Conservation (phyloP, 2,113 vertebrate species). For the Cairina moschata region DNA sequence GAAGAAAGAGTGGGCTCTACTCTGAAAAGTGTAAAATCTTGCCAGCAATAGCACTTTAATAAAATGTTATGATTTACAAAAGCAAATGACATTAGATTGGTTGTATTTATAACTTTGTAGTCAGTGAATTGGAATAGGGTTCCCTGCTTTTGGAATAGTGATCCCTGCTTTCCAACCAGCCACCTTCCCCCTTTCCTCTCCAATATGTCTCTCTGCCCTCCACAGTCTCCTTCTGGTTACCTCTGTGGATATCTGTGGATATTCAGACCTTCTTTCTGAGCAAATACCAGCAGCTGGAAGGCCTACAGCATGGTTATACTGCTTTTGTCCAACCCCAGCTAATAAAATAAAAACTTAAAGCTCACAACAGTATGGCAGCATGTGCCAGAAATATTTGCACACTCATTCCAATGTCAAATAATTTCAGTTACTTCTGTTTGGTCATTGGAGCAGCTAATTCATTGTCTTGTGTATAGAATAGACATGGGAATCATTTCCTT, state of each 20-base stretch:
- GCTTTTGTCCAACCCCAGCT: neutral
- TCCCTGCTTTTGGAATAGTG: too few relatives aligned
- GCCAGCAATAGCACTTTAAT: neutral
- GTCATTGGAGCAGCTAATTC: neutral
- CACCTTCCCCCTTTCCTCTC: neutral
- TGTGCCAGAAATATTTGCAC: neutral
- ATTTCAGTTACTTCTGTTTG: neutral
- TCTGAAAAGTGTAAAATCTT: neutral
- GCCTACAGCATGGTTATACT: rapidly evolving
- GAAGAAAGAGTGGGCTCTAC: neutral
- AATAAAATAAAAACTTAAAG: neutral
- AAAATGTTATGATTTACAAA: neutral
- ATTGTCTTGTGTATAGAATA: neutral
- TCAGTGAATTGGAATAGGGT: too few relatives aligned
- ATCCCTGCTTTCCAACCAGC: neutral
- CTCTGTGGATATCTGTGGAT: neutral
- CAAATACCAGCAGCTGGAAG: rapidly evolving
- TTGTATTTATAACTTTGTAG: neutral
- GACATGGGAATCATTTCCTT: neutral
- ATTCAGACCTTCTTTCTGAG: neutral
- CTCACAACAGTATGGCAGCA: neutral
- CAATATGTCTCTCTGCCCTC: neutral
- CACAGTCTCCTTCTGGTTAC: neutral
- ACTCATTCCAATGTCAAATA: neutral
- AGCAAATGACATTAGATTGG: neutral